Base-by-base conservation (phyloP, 1,140 invertebrate genomes). In the Drosophila pseudoananassae region DNA sequence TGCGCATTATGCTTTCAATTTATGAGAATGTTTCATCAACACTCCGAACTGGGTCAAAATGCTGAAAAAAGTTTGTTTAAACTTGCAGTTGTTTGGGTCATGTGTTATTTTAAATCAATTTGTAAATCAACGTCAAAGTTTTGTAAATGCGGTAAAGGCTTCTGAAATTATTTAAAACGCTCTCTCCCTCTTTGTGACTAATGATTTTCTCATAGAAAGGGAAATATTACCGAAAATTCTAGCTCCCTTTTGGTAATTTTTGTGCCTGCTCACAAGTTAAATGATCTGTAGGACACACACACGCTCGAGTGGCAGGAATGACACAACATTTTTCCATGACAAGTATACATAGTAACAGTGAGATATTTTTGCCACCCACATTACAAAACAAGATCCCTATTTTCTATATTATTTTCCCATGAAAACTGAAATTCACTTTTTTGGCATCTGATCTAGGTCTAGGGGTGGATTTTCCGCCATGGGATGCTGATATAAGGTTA, bases 1-100 rank as follows among this genome's bases (percentile, higher is more conserved):
- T 79, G 76, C 81, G 58, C 51, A 77, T 70, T 80, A 80, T 70
- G 77, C 60, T 40, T 79, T 68, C 47, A 63, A 83, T 78, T 65
- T 72, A 76, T 65, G 63, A 43, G 61, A 55, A 79, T 58, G 59
- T 76, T 76, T 69, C 65, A 36, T 51, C 55, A 46, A 45, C 20
- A 40, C 63, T 40, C 14, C 14, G 38, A 61, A 60, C 49, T 80
- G 56, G 78, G 78, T 80, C 77, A 80, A 59, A 47, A 6, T 7
- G 25, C 33, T 12, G 61, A 46, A 66, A 46, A 33, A 76, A 47
- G 33, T 55, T 76, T 33, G 27, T 54, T 61, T 74, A 31, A 51
- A 66, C 20, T 70, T 70, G 61, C 63, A 70, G 53, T 31, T 38
- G 14, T 52, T 29, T 29, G 4, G 43, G 29, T 43, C 12, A 15